These are phyloP conservation scores for Plutella xylostella DNA, from an alignment of 2,888 invertebrate species.

Conservation along the genomic window DNA sequence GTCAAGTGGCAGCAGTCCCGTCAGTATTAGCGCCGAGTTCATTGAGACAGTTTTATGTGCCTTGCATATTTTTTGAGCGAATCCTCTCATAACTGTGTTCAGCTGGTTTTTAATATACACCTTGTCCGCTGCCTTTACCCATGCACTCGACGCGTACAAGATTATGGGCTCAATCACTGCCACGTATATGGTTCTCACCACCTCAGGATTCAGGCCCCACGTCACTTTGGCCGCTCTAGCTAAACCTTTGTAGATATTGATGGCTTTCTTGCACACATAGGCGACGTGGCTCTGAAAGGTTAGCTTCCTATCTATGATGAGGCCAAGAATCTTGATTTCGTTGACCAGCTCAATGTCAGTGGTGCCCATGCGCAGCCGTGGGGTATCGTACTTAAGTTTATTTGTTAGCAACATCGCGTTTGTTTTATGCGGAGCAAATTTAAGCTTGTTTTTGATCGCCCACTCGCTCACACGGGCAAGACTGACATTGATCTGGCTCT, in stretches of 20 bases:
- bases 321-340: constrained; percentile 14
- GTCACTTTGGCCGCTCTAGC: constrained; percentile 4
- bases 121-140: too few species aligned
- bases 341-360: background rate
- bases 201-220: constrained; percentile 11
- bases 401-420: constrained; percentile 4
- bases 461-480: background rate
- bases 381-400: constrained; percentile 4
- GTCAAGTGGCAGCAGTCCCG: too few species aligned
- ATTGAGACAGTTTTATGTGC: too few species aligned
- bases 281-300: constrained; percentile 11
- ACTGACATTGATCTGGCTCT: constrained; percentile 1
- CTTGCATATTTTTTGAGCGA: too few species aligned
- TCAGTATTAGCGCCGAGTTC: too few species aligned
- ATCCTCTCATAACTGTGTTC: too few species aligned
- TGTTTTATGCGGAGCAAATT: constrained; percentile 2
- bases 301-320: too few species aligned
- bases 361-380: background rate
- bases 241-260: constrained; percentile 6
- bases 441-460: background rate
- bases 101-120: too few species aligned
- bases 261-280: constrained; percentile 10
- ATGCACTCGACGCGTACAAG: constrained; percentile 9
- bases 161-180: constrained; percentile 11
- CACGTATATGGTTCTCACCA: constrained; percentile 9